A percentile compares a stretch with the other conserved stretches of the same genome.
Evolutionary conservation across 1,140 invertebrate species (phyloP).

Genomic region (Cotesia glomerata): DNA sequence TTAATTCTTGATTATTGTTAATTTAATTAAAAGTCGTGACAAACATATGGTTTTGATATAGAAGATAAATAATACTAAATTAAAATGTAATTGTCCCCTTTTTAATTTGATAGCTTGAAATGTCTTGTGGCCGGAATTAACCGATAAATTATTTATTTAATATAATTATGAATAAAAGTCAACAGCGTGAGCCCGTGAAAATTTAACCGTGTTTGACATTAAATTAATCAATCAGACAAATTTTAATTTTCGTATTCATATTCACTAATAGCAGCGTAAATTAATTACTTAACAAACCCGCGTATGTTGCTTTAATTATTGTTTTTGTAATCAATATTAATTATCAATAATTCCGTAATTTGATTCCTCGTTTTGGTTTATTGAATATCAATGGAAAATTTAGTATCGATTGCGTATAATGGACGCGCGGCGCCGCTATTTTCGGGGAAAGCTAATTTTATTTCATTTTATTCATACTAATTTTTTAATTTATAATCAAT

Average conservation of each 20-base stretch:
- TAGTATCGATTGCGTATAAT: neutral
- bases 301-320: neutral
- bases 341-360: too few relatives aligned
- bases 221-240: neutral
- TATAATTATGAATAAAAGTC: conserved; percentile 1
- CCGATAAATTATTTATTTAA: neutral
- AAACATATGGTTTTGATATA: conserved; percentile 1
- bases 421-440: conserved; percentile 28
- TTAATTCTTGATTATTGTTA: neutral
- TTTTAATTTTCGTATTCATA: neutral
- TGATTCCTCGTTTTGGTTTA: neutral
- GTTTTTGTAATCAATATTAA: neutral
- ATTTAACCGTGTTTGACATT: neutral
- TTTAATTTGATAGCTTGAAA: conserved; percentile 19
- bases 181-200: conserved; percentile 19
- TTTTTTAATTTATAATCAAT: neutral
- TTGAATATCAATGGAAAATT: conserved; percentile 3
- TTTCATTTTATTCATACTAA: neutral
- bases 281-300: too few relatives aligned
- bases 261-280: too few relatives aligned
- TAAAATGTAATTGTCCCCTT: conserved; percentile 8
- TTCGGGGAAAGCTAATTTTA: conserved; percentile 19
- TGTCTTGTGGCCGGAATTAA: conserved; percentile 7
- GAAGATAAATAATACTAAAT: neutral
- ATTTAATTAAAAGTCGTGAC: conserved; percentile 1